phyloP scores from a whole-genome alignment of 1,140 invertebrate species.

The Marisa cornuarietis region DNA sequence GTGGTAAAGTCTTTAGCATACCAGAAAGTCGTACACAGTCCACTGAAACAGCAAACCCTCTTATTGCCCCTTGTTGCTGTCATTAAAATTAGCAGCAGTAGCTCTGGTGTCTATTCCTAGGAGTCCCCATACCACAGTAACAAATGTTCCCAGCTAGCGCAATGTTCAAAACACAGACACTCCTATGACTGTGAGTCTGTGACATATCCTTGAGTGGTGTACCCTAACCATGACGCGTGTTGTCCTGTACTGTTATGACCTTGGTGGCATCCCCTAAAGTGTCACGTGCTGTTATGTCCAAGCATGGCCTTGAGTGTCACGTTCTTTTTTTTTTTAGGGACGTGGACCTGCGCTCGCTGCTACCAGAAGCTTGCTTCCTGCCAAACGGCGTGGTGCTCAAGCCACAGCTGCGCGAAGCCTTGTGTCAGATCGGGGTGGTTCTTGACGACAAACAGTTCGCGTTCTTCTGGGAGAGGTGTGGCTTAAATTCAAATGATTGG shows the following conservation, averaged over 20 bases:
- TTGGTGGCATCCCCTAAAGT: background rate
- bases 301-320: background rate
- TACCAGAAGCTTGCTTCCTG: constrained; percentile 29
- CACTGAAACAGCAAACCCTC: no score
- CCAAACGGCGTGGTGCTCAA: constrained; percentile 22
- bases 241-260: background rate
- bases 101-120: no score
- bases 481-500: no score
- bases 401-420: constrained; percentile 29
- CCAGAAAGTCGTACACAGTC: no score
- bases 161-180: background rate
- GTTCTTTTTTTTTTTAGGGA: background rate
- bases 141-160: no score
- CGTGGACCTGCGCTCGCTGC: constrained; percentile 2
- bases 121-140: no score
- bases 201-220: no score
- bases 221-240: background rate
- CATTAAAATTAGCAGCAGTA: no score
- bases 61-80: no score
- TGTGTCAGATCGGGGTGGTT: constrained; percentile 25
- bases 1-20: no score
- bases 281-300: background rate
- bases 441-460: constrained; percentile 30
- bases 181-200: no score
- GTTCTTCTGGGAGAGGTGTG: constrained; percentile 37